phyloP scores from a whole-genome alignment of 2,888 invertebrate genomes.

The Coecobrya sp. region DNA sequence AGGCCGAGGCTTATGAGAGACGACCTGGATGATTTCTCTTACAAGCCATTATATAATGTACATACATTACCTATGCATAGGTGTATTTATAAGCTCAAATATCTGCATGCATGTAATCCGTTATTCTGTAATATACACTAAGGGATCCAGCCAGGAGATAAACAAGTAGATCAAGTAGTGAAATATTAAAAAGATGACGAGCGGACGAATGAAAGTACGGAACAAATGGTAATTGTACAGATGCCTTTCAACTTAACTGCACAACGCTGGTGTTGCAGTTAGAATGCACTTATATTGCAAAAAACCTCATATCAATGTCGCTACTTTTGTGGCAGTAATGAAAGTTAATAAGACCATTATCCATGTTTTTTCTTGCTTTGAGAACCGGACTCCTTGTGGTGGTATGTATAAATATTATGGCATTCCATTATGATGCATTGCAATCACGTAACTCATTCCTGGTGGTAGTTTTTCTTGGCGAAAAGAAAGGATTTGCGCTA shows the following conservation, averaged over 20 bases:
- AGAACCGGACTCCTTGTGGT: slow-evolving; percentile 32
- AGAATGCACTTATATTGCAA: neutral
- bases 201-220: neutral
- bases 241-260: neutral
- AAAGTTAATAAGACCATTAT: slow-evolving; percentile 54
- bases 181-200: slow-evolving; percentile 11
- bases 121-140: neutral
- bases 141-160: neutral
- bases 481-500: neutral
- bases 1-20: neutral
- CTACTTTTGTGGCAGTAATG: neutral
- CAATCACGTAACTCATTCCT: too few relatives aligned
- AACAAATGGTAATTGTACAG: neutral
- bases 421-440: too few relatives aligned
- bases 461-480: neutral
- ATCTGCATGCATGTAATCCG: neutral
- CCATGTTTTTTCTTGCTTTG: neutral
- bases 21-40: slow-evolving; percentile 44
- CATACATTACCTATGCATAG: too few relatives aligned
- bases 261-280: neutral
- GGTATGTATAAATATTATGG: slow-evolving; percentile 28
- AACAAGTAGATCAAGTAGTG: slow-evolving; percentile 3
- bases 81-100: neutral
- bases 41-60: neutral
- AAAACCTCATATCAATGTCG: neutral